Evolutionary conservation across 64 coral and sea anemone species (phyloP), one percentile per base, ranked within the genome.

Genomic region (Platygyra sinensis): DNA sequence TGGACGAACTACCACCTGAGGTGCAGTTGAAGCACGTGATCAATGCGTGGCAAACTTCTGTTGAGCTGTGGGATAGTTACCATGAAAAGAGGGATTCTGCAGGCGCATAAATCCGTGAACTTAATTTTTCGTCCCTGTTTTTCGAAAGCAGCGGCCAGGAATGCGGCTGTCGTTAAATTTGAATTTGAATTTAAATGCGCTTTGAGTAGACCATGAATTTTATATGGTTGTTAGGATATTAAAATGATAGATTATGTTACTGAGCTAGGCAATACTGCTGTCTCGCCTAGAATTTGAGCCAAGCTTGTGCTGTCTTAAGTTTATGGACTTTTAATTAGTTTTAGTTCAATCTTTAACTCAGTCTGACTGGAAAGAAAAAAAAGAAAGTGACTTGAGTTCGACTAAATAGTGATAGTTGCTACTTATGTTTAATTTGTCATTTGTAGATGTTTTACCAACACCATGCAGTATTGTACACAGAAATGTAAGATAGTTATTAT

Each of bases 1-100:
- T 91, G 2, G 51, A 79, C 2, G 72, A 62, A 18, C 32, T 91
- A 20, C 72, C 80, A 27, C 19, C 31, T 31, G 72, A 75, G 20
- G 60, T 91, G 52, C 69, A 82, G 18, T 79, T 91, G 8, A 91
- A 83, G 60, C 79, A 91, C 67, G 42, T 81, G 59, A 82, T 91
- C 17, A 60, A 83, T 61, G 79, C 89, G 39, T 91, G 89, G 89
- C 22, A 22, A 85, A 85, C 81, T 5, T 85, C 81, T 16, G 62
- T 85, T 51, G 81, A 85, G 17, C 62, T 85, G 81, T 85, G 63
- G 65, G 81, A 85, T 32, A 52, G 39, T 29, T 85, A 71, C 16
- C 63, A 28, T 11, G 81, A 85, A 36, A 85, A 85, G 36, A 72
- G 81, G 32, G 81, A 85, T 20, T 22, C 81, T 50, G 81, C 81